phyloP scores from a whole-genome alignment of 2,797 vertebrate genomes.

The Hybognathus amarus region DNA sequence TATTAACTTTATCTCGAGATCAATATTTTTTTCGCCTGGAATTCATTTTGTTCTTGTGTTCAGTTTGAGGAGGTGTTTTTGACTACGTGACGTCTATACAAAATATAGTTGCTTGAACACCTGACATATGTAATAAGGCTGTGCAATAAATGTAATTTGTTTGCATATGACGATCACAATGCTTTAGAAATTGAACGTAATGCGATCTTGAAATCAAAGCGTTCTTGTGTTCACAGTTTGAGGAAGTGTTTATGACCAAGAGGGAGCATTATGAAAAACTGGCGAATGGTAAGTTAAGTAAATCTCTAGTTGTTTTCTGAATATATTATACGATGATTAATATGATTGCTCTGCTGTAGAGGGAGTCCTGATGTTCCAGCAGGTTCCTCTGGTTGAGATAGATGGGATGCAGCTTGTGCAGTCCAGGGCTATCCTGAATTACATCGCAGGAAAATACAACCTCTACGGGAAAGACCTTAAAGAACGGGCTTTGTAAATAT shows the following conservation, averaged over 20 bases:
- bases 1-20: too few relatives aligned
- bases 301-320: neutral
- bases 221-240: slow-evolving; percentile 79
- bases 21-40: too few relatives aligned
- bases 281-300: slow-evolving; percentile 73
- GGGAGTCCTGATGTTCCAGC: slow-evolving; percentile 78
- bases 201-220: too few relatives aligned
- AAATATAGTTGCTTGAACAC: too few relatives aligned
- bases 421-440: slow-evolving; percentile 81
- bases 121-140: too few relatives aligned
- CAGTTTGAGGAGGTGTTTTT: too few relatives aligned
- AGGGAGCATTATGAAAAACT: slow-evolving; percentile 81
- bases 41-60: too few relatives aligned
- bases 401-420: slow-evolving; percentile 83
- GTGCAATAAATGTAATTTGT: too few relatives aligned
- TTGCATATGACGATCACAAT: too few relatives aligned
- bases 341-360: too few relatives aligned
- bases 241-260: slow-evolving; percentile 81
- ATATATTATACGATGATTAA: too few relatives aligned
- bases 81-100: too few relatives aligned
- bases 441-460: slow-evolving; percentile 80
- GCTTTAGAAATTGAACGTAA: neutral
- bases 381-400: slow-evolving; percentile 79
- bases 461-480: slow-evolving; percentile 76
- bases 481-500: slow-evolving; percentile 79